Evolutionary conservation across 2,797 vertebrate species (phyloP).

Genomic region (Hippopotamyrus pictus): DNA sequence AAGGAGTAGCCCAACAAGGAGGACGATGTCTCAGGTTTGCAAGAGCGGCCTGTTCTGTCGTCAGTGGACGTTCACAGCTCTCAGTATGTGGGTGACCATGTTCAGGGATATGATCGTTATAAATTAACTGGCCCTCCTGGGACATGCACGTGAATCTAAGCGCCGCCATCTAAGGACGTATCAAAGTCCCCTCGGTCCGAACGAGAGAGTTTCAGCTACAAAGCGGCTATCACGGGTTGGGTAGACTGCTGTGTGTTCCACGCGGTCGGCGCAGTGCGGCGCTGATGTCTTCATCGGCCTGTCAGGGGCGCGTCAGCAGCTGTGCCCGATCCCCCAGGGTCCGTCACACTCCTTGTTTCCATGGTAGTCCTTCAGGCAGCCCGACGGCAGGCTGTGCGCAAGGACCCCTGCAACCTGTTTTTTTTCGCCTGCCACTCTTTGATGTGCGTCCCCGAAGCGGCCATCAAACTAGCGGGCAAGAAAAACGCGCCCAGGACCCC

Average conservation of each 20-base stretch:
- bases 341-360: constrained; percentile 66
- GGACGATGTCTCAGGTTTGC: background rate
- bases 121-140: background rate
- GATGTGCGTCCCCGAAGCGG: constrained; percentile 58
- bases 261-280: constrained; percentile 59
- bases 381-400: constrained; percentile 47
- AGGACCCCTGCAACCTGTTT: constrained; percentile 67
- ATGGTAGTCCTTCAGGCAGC: constrained; percentile 67
- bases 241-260: constrained; percentile 37
- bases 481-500: constrained; percentile 21
- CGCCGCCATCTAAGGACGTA: background rate
- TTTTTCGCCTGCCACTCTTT: constrained; percentile 55
- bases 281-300: constrained; percentile 77
- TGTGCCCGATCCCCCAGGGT: constrained; percentile 58
- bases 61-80: constrained; percentile 22
- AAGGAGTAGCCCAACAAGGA: background rate
- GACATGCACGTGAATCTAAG: background rate
- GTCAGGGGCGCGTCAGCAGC: constrained; percentile 65
- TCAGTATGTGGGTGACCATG: background rate
- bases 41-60: background rate
- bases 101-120: background rate
- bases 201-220: constrained; percentile 20
- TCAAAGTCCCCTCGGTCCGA: constrained; percentile 26
- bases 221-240: constrained; percentile 45
- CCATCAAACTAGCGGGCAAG: constrained; percentile 55